Conservation (phyloP, 1,140 invertebrate genomes). For the Contarinia nasturtii region DNA sequence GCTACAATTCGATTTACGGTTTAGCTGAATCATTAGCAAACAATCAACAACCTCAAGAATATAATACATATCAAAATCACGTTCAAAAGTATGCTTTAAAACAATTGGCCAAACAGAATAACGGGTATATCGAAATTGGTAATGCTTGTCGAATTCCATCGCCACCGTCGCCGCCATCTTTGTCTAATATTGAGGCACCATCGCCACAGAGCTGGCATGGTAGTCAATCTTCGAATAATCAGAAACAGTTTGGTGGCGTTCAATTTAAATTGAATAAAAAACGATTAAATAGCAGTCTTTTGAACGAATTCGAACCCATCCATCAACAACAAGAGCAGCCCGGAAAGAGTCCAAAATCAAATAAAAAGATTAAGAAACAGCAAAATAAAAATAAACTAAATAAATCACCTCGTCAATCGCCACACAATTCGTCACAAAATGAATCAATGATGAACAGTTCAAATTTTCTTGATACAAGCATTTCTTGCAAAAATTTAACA, state of each 20-base stretch:
- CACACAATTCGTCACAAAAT: too few relatives aligned
- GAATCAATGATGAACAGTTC: constrained; percentile 1
- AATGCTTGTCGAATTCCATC: constrained; percentile 10
- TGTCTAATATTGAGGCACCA: constrained; percentile 10
- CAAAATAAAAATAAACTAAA: constrained; percentile 20
- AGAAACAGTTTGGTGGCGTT: constrained; percentile 16
- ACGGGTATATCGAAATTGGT: constrained; percentile 20
- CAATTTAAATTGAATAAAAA: constrained; percentile 23
- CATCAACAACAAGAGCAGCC: constrained; percentile 11
- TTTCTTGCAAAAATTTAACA: constrained; percentile 1
- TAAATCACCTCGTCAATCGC: constrained; percentile 2
- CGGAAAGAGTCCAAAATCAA: constrained; percentile 48
- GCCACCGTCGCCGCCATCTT: constrained; percentile 3
- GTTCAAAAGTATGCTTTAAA: background rate
- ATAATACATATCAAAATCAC: background rate
- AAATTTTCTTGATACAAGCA: constrained; percentile 7
- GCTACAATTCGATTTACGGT: too few relatives aligned
- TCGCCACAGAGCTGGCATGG: background rate
- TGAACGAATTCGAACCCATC: constrained; percentile 11
- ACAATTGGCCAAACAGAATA: constrained; percentile 6
- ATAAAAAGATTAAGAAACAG: constrained; percentile 35
- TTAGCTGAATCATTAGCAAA: too few relatives aligned
- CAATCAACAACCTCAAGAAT: background rate
- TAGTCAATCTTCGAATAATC: constrained; percentile 7
- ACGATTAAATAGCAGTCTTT: constrained; percentile 15